Evolutionary conservation across 2,797 vertebrate genomes (phyloP).

Genomic region (Semotilus atromaculatus): DNA sequence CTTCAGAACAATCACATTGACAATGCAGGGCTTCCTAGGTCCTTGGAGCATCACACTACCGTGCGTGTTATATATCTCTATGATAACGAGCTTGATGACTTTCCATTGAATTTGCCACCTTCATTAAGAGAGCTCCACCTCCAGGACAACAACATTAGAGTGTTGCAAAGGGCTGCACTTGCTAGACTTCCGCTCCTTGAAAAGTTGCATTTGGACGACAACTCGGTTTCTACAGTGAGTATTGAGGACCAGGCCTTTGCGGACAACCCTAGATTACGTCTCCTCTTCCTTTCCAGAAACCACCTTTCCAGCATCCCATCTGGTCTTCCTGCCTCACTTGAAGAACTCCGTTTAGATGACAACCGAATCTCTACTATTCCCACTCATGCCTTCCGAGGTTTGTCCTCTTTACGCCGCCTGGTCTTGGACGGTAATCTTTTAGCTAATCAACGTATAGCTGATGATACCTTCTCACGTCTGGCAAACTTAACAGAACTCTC

Average conservation of each 20-base stretch:
- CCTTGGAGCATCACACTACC: constrained; percentile 79
- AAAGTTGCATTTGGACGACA: constrained; percentile 93
- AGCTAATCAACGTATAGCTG: constrained; percentile 94
- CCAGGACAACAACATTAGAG: constrained; percentile 94
- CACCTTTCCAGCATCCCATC: constrained; percentile 95
- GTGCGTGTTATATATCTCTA: constrained; percentile 95
- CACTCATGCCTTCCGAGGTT: constrained; percentile 88
- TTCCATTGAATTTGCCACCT: constrained; percentile 88
- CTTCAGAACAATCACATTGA: constrained; percentile 97
- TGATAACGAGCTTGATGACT: constrained; percentile 91
- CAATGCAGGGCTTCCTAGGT: constrained; percentile 88
- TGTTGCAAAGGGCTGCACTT: constrained; percentile 84
- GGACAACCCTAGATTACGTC: constrained; percentile 83
- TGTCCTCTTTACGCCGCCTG: constrained; percentile 86
- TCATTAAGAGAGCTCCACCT: constrained; percentile 92
- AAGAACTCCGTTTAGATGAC: constrained; percentile 93
- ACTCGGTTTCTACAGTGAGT: constrained; percentile 93
- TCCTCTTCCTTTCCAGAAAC: constrained; percentile 94
- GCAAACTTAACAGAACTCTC: constrained; percentile 93
- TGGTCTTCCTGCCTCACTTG: constrained; percentile 89
- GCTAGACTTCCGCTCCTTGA: constrained; percentile 90
- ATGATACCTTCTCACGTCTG: constrained; percentile 90
- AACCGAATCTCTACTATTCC: constrained; percentile 97
- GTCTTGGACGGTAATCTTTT: constrained; percentile 95
- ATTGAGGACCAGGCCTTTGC: constrained; percentile 95